Evolutionary conservation across 92 coral and sea anemone genomes (phyloP), one percentile per base, ranked within the genome.

Genomic region (Zoanthus sociatus): DNA sequence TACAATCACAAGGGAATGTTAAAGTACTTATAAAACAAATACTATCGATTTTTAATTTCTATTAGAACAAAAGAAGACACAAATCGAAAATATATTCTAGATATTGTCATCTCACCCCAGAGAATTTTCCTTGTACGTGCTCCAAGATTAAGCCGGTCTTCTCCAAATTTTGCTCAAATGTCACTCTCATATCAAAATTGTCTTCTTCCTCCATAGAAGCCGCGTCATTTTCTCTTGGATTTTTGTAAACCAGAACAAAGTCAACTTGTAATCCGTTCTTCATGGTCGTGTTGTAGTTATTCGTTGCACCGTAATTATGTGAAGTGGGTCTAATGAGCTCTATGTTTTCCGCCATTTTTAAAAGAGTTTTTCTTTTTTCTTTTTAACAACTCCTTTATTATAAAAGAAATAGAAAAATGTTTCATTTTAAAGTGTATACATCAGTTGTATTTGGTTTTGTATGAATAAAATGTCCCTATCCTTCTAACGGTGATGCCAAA

Each of bases 51-150:
- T 46, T 74, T 61, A 16, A 4, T 6, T 20, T 10, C 16, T 18
- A 20, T 21, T 6, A 6, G 20, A 1, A 17, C 17, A 14, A 14
- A 74, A 74, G 0, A 46, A 74, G 15, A 3, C 0, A 16, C 33
- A 2, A 44, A 17, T 0, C 30, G 3, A 9, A 10, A 3, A 7
- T 8, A 11, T 15, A 18, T 15, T 0, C 17, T n/a, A 76, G 54
- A 13, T 44, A 61, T 14, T 76, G 63, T 76, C 50, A 76, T 76
- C 79, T 76, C 50, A 76, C 79, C 64, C 63, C 79, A 76, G 79
- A 20, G 42, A 26, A 48, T 1, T 15, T 76, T 9, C 79, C 79
- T 42, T 48, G 63, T 26, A 18, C 79, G 32, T 50, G 79, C 12
- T 51, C 79, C 44, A 76, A 20, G 4, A 76, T 30, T 48, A 76